These are phyloP conservation scores for Syngnathus acus DNA, from an alignment of 2,797 vertebrate species.

Conservation along the genomic window DNA sequence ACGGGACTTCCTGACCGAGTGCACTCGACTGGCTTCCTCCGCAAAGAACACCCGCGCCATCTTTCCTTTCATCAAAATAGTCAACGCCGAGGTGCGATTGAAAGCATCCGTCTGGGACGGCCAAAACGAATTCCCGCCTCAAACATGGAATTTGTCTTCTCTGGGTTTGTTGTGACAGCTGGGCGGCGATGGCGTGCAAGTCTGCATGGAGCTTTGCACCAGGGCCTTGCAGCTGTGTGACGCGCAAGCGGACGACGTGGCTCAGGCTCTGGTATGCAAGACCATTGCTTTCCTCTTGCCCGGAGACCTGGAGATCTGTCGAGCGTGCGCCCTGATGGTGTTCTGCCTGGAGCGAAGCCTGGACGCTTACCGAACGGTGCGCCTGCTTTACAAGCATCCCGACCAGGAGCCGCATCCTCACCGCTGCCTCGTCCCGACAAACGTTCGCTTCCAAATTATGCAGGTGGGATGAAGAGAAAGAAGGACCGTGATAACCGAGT, in stretches of 20 bases:
- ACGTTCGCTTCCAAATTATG: constrained; percentile 81
- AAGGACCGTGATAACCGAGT: neutral
- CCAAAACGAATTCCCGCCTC: neutral
- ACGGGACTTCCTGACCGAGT: constrained; percentile 86
- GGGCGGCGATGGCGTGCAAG: constrained; percentile 82
- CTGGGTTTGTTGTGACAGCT: constrained; percentile 61
- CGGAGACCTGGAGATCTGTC: constrained; percentile 90
- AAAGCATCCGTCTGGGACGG: neutral
- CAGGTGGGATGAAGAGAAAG: constrained; percentile 43
- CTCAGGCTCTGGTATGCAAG: constrained; percentile 89
- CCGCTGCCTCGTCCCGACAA: constrained; percentile 80
- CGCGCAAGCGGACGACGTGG: constrained; percentile 76
- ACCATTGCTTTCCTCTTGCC: constrained; percentile 91
- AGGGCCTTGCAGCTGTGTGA: constrained; percentile 82
- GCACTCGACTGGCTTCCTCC: constrained; percentile 82
- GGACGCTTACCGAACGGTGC: constrained; percentile 87
- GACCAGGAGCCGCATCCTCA: constrained; percentile 89
- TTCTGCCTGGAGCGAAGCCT: constrained; percentile 92
- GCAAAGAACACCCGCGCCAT: constrained; percentile 88
- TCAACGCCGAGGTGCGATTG: constrained; percentile 81
- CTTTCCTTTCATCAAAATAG: constrained; percentile 97
- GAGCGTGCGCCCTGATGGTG: constrained; percentile 86
- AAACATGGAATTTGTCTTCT: constrained; percentile 4
- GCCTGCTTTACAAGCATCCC: constrained; percentile 84
- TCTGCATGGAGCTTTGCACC: constrained; percentile 91